Base-by-base conservation (phyloP, 2,888 invertebrate species). In the Lepidochitona cinerea region DNA sequence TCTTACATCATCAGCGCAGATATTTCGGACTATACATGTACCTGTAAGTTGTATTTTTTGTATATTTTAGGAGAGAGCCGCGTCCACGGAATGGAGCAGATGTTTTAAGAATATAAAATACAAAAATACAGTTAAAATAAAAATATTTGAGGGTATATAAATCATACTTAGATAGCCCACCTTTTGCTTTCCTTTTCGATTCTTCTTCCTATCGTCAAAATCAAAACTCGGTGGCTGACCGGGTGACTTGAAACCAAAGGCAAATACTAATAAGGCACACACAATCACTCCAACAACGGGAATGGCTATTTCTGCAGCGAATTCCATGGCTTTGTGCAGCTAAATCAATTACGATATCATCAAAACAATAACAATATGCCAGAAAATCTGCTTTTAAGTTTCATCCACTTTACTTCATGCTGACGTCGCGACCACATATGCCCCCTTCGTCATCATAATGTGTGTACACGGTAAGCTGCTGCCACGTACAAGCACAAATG, bases 241-340 rank as follows among this genome's bases (percentile, higher is more conserved):
- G 81, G 94, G 94, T 78, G 94, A 93, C 92, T 94, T 94, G 91
- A 95, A 95, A 79, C 95, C 95, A 91, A 95, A 95, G 80, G 93
- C 93, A 92, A 94, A 95, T 85, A 95, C 94, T 83, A 95, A 92
- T 82, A 94, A 92, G 81, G 94, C 94, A 89, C 94, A 94, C 83
- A 95, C 90, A 88, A 95, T 93, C 85, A 95, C 94, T 88, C 94
- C 91, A 66, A 92, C 91, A 70, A 93, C 92, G 75, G 93, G 93
- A 72, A 93, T 87, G 74, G 92, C 93, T 84, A 93, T 92, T 79
- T 92, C 82, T 79, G 89, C 89, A 75, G 85, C 83, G 33, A 88
- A 73, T 75, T 88, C 89, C 89, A 89, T 89, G 23, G 64, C 77
- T 59, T 26, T 32, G 29, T 26, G 14, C 49, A n/a, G 7, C n/a